These are phyloP conservation scores for Phalera bucephala DNA, from an alignment of 2,888 invertebrate species.

Conservation along the genomic window DNA sequence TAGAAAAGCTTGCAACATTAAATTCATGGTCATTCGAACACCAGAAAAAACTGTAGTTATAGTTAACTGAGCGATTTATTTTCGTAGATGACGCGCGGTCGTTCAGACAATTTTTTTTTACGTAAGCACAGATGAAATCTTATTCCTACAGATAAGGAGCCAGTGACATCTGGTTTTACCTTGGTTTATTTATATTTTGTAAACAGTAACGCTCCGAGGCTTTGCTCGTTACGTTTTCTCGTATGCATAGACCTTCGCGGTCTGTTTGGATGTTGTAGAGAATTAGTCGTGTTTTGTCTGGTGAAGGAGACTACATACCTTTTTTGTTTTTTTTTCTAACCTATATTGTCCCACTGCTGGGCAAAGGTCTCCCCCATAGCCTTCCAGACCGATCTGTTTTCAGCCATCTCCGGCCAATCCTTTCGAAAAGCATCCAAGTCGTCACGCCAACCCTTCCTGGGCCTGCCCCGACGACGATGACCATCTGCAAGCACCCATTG, in stretches of 20 bases:
- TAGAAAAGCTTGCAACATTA: conserved; percentile 19
- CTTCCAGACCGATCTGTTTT: no score
- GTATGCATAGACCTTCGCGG: conserved; percentile 3
- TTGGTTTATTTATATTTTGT: conserved; percentile 47
- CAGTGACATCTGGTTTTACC: conserved; percentile 51
- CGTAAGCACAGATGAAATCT: conserved; percentile 20
- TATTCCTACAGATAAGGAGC: conserved; percentile 45
- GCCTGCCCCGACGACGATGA: no score
- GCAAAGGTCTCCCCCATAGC: no score
- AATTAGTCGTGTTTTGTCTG: no score
- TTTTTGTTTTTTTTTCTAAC: no score
- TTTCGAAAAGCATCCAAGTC: no score
- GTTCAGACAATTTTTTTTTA: conserved; percentile 18
- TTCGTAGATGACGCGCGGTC: conserved; percentile 25
- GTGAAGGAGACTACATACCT: no score
- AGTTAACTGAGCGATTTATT: conserved; percentile 33
- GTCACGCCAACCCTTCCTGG: no score
- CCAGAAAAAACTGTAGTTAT: conserved; percentile 18
- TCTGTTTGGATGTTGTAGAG: no score
- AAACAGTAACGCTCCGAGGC: conserved; percentile 18
- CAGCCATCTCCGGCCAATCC: no score
- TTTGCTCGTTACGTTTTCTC: conserved; percentile 19
- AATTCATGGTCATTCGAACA: conserved; percentile 28
- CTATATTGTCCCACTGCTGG: no score
- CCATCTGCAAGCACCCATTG: no score